Evolutionary conservation across 2,888 invertebrate genomes (phyloP).

Genomic region (Neoitamus cyanurus): DNA sequence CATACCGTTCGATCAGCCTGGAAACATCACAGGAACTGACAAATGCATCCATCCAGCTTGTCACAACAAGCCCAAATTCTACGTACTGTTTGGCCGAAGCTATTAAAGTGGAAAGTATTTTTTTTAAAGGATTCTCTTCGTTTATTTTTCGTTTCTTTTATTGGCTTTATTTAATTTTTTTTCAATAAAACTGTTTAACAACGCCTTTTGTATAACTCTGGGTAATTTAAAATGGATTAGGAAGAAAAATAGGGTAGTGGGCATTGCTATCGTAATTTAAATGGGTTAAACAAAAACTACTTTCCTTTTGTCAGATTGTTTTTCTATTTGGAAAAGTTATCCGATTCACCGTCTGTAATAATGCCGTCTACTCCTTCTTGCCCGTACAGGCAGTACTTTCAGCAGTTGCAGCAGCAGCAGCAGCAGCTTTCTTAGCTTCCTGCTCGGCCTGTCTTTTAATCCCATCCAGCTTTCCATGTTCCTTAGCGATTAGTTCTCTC

Average conservation of each 20-base stretch:
- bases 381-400: not conserved
- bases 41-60: constrained; percentile 92
- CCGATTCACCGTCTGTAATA: not conserved
- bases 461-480: constrained; percentile 69
- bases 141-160: not conserved
- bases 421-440: not conserved
- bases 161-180: not conserved
- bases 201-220: too few relatives aligned
- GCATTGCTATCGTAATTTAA: too few relatives aligned
- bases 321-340: not conserved
- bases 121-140: not conserved
- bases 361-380: not conserved
- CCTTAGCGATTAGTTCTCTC: constrained; percentile 69
- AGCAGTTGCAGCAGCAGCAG: not conserved
- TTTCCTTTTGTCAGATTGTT: not conserved
- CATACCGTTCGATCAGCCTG: constrained; percentile 92
- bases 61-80: constrained; percentile 80
- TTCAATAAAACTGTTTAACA: not conserved
- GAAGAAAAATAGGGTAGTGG: too few relatives aligned
- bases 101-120: constrained; percentile 71
- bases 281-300: not conserved
- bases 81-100: constrained; percentile 95
- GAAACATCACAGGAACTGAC: constrained; percentile 70
- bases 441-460: not conserved
- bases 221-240: too few relatives aligned